A percentile compares a stretch with the other conserved stretches of the same genome.
These are phyloP conservation scores for Anorthoa munda DNA, from an alignment of 2,888 invertebrate species.

Conservation along the genomic window DNA sequence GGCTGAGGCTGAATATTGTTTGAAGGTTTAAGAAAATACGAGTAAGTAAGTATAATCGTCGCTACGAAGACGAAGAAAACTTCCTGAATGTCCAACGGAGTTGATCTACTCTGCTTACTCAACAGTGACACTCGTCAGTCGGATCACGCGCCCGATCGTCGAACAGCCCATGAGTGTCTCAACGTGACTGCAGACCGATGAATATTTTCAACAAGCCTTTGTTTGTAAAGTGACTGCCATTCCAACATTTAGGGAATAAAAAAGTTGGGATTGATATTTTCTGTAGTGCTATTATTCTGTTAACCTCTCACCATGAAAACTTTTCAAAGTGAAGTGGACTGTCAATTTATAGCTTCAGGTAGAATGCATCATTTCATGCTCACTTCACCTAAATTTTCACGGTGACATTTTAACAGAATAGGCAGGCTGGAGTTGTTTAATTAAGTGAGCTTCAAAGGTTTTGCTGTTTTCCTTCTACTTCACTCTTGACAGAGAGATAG, in stretches of 20 bases:
- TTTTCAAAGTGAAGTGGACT: no score
- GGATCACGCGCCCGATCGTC: constrained; percentile 76
- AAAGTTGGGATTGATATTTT: constrained; percentile 17
- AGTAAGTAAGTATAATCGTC: no score
- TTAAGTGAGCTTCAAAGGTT: not conserved
- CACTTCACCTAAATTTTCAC: no score
- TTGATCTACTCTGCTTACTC: constrained; percentile 26
- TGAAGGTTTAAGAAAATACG: no score
- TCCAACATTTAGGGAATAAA: constrained; percentile 33
- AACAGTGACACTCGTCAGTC: constrained; percentile 65
- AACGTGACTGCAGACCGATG: constrained; percentile 76
- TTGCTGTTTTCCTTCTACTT: not conserved
- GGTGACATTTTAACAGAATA: no score
- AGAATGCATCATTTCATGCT: no score
- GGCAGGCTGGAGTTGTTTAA: not conserved
- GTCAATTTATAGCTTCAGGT: no score
- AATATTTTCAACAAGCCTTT: constrained; percentile 74
- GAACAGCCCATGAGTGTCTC: constrained; percentile 76
- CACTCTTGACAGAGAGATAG: not conserved
- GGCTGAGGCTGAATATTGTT: no score
- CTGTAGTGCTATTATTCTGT: not conserved
- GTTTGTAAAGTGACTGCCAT: constrained; percentile 68
- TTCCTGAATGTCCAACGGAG: constrained; percentile 4
- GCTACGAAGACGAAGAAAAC: no score
- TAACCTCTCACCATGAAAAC: no score